Conservation (phyloP, 64 coral and sea anemone genomes). For the Porites lutea region DNA sequence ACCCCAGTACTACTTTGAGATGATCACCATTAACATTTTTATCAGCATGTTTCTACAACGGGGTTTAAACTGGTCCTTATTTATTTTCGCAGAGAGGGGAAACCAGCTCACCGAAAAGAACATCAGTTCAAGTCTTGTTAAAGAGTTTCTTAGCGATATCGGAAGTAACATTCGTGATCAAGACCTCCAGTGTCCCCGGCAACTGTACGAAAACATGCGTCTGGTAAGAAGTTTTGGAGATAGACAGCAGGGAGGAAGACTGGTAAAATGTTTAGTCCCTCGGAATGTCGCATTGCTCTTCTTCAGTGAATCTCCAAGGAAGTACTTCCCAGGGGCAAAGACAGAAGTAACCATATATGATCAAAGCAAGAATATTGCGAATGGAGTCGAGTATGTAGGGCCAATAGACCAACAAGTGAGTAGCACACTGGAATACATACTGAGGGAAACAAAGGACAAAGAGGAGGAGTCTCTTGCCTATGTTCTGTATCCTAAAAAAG, state of each 20-base stretch:
- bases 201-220: constrained; percentile 57
- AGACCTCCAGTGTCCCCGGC: background rate
- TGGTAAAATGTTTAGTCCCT: constrained; percentile 30
- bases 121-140: constrained; percentile 45
- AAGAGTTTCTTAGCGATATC: constrained; percentile 42
- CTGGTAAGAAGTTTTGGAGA: constrained; percentile 48
- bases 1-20: no score
- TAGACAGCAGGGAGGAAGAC: background rate
- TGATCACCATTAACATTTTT: no score
- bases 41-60: background rate
- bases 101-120: constrained; percentile 34
- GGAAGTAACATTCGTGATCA: constrained; percentile 44
- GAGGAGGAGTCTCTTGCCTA: constrained; percentile 63
- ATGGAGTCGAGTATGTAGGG: constrained; percentile 16
- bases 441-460: constrained; percentile 12
- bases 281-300: constrained; percentile 71
- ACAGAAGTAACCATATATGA: constrained; percentile 72
- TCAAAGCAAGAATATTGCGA: constrained; percentile 30
- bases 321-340: constrained; percentile 72
- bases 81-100: constrained; percentile 10
- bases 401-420: constrained; percentile 72
- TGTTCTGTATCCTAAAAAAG: constrained; percentile 66
- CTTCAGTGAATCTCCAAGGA: constrained; percentile 48
- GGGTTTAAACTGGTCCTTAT: background rate
- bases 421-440: constrained; percentile 62